A percentile compares a stretch with the other conserved stretches of the same genome.
Evolutionary conservation across 2,888 invertebrate genomes (phyloP).

Genomic region (Eulithis prunata): DNA sequence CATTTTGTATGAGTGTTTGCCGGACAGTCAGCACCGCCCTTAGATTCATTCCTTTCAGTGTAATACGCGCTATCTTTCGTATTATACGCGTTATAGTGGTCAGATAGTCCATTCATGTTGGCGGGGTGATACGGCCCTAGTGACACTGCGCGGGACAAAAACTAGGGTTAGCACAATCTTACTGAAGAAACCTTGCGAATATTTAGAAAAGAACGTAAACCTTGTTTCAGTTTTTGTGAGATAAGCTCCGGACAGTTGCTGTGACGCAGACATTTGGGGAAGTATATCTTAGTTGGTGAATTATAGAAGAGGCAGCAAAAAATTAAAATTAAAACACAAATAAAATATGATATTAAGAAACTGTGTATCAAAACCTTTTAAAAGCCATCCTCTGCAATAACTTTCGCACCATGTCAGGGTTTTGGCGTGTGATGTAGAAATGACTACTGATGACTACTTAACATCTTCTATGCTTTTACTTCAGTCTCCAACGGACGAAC

Average conservation of each 20-base stretch:
- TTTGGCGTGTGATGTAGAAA: no score
- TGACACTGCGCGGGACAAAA: constrained; percentile 70
- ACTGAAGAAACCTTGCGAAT: constrained; percentile 50
- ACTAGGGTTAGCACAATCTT: constrained; percentile 81
- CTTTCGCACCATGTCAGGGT: no score
- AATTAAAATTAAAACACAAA: not conserved
- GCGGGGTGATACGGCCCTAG: constrained; percentile 80
- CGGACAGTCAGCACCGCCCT: constrained; percentile 74
- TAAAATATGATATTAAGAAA: not conserved
- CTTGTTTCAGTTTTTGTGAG: constrained; percentile 44
- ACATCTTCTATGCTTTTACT: no score
- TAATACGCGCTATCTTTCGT: constrained; percentile 81
- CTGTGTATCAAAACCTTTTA: no score
- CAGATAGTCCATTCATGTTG: constrained; percentile 79
- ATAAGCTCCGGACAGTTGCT: constrained; percentile 40
- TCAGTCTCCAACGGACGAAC: no score
- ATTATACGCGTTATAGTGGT: constrained; percentile 80
- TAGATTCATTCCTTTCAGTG: constrained; percentile 78
- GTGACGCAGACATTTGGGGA: constrained; percentile 39
- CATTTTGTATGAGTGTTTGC: constrained; percentile 81
- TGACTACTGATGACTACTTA: no score
- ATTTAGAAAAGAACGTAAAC: constrained; percentile 51
- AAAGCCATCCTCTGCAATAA: no score
- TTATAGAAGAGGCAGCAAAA: not conserved
- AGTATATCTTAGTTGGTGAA: constrained; percentile 13